Evolutionary conservation across 1,140 invertebrate genomes (phyloP).

Genomic region (Drosophila quadrilineata): DNA sequence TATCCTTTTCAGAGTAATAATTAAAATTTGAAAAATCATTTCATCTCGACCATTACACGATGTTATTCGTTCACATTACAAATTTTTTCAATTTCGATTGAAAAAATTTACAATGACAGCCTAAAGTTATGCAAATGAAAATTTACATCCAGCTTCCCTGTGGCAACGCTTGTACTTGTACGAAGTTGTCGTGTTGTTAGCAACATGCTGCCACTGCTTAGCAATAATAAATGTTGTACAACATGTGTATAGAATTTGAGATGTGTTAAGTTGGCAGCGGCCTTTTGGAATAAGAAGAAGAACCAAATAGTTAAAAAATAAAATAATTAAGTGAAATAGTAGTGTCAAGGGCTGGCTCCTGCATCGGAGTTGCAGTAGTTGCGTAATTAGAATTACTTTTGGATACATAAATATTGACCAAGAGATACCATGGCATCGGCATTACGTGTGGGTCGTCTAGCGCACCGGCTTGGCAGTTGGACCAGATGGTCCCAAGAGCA

Average conservation of each 20-base stretch:
- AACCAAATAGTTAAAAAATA: constrained; percentile 23
- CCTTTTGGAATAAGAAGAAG: constrained; percentile 15
- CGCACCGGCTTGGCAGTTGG: constrained; percentile 4
- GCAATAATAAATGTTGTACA: no score
- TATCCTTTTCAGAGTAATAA: no score
- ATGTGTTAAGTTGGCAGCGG: constrained; percentile 28
- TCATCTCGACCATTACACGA: no score
- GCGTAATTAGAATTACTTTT: constrained; percentile 48
- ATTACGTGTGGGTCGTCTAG: constrained; percentile 37
- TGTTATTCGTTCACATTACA: neutral
- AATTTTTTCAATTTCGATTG: neutral
- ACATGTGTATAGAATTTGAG: neutral
- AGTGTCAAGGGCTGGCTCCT: constrained; percentile 50
- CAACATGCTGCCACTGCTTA: no score
- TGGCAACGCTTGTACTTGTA: neutral
- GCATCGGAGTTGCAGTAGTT: constrained; percentile 59
- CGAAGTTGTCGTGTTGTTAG: neutral
- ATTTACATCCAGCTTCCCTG: neutral
- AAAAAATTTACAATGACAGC: neutral
- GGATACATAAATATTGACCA: neutral
- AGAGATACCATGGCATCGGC: constrained; percentile 12
- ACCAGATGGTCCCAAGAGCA: constrained; percentile 42
- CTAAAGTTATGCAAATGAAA: neutral
- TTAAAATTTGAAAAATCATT: neutral
- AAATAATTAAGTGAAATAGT: constrained; percentile 31